Percentiles rank a stretch among this genome's conserved stretches.
Evolutionary conservation across 2,888 invertebrate genomes (phyloP).

Genomic region (Oscheius sp.): DNA sequence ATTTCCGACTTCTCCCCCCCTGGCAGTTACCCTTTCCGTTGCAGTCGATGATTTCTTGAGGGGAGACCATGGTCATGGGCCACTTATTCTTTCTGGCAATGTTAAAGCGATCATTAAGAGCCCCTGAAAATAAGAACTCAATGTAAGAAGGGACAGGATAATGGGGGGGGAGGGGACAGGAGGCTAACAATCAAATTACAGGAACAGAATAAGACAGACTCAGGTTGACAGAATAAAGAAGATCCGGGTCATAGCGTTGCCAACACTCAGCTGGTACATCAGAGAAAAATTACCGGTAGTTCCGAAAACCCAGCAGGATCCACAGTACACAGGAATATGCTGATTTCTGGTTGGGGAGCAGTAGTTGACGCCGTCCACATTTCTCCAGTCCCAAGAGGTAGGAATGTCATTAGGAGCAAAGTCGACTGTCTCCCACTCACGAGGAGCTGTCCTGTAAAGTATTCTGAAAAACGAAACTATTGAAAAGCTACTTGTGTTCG

Average conservation of each 20-base stretch:
- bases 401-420: slow-evolving; percentile 70
- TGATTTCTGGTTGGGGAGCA: slow-evolving; percentile 76
- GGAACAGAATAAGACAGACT: too few species aligned
- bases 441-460: slow-evolving; percentile 46
- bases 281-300: slow-evolving; percentile 69
- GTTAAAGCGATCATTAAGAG: slow-evolving; percentile 76
- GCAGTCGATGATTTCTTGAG: slow-evolving; percentile 76
- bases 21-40: slow-evolving; percentile 75
- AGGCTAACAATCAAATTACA: too few species aligned
- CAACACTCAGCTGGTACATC: too few species aligned
- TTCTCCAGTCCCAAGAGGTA: slow-evolving; percentile 75
- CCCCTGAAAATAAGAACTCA: slow-evolving; percentile 66
- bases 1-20: slow-evolving; percentile 71
- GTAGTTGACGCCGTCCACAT: slow-evolving; percentile 76
- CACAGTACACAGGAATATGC: slow-evolving; percentile 77
- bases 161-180: too few species aligned
- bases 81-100: slow-evolving; percentile 75
- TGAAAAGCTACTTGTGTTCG: slow-evolving; percentile 41
- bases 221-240: too few species aligned
- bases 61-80: slow-evolving; percentile 76
- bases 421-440: slow-evolving; percentile 66
- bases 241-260: too few species aligned
- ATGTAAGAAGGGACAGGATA: too few species aligned
- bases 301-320: slow-evolving; percentile 77
- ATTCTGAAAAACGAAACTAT: neutral